A percentile compares a stretch with the other conserved stretches of the same genome.
These are phyloP conservation scores for Euplagia quadripunctaria DNA, from an alignment of 2,888 invertebrate genomes.

Conservation along the genomic window DNA sequence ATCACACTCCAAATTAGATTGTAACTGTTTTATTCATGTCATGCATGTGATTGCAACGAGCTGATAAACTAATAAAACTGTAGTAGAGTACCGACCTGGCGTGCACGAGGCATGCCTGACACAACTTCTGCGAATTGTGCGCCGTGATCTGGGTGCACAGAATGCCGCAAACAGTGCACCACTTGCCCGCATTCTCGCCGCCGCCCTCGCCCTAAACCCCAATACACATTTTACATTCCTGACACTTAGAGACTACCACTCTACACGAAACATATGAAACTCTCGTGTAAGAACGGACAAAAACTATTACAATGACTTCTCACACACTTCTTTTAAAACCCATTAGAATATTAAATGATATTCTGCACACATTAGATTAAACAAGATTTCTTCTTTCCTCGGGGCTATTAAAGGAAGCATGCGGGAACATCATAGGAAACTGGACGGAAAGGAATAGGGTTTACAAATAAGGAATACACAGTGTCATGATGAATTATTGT, in stretches of 20 bases:
- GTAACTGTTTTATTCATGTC: conserved; percentile 51
- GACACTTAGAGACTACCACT: conserved; percentile 56
- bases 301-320: conserved; percentile 65
- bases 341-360: conserved; percentile 79
- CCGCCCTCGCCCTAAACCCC: conserved; percentile 85
- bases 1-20: conserved; percentile 57
- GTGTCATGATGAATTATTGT: conserved; percentile 30
- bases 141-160: conserved; percentile 84
- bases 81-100: conserved; percentile 83
- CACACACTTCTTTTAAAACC: conserved; percentile 87
- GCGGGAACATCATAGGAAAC: conserved; percentile 73
- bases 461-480: conserved; percentile 40
- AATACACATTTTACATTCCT: conserved; percentile 79
- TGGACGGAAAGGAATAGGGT: conserved; percentile 41
- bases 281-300: conserved; percentile 56
- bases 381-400: conserved; percentile 62
- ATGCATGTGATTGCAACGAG: conserved; percentile 62
- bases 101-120: conserved; percentile 88
- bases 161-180: conserved; percentile 86
- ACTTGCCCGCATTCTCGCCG: conserved; percentile 79
- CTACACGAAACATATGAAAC: conserved; percentile 41
- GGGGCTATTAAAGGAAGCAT: conserved; percentile 87
- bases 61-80: conserved; percentile 52
- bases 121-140: conserved; percentile 86
- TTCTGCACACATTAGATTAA: conserved; percentile 85